Percentiles rank a stretch among this genome's conserved stretches.
phyloP scores from a whole-genome alignment of 2,888 invertebrate species.

The Hecatera dysodea region DNA sequence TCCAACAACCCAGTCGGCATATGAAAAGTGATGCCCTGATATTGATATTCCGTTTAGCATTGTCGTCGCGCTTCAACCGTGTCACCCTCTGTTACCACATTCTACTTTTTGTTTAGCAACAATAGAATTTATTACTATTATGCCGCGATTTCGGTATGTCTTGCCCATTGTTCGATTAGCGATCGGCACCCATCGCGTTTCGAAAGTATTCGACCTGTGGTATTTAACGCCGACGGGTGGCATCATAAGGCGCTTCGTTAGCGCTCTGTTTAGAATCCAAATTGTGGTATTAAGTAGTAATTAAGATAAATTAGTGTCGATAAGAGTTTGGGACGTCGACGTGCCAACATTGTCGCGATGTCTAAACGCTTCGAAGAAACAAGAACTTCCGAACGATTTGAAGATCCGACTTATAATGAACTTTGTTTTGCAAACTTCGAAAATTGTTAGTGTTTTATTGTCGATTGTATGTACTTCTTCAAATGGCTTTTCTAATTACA shows the following conservation, averaged over 20 bases:
- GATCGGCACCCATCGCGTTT: constrained; percentile 80
- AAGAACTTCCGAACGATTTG: constrained; percentile 44
- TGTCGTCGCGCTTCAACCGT: constrained; percentile 77
- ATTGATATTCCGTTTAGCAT: constrained; percentile 78
- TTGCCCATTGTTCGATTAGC: constrained; percentile 86
- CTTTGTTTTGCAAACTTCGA: constrained; percentile 44
- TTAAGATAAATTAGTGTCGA: constrained; percentile 89
- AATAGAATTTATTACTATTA: constrained; percentile 81
- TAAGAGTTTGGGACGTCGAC: constrained; percentile 82
- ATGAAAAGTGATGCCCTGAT: constrained; percentile 76
- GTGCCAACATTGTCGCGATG: constrained; percentile 80
- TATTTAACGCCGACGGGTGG: constrained; percentile 89
- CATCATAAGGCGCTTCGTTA: constrained; percentile 85
- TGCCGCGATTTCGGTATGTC: constrained; percentile 74
- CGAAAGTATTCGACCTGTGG: constrained; percentile 78
- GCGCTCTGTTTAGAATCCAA: constrained; percentile 83
- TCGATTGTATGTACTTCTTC: constrained; percentile 21
- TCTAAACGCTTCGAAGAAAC: constrained; percentile 68
- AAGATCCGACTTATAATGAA: constrained; percentile 54
- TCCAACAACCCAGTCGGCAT: constrained; percentile 63
- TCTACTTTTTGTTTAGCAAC: constrained; percentile 79
- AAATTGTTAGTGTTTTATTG: constrained; percentile 37
- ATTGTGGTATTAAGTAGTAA: constrained; percentile 85
- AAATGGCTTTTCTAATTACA: constrained; percentile 15
- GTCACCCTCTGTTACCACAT: constrained; percentile 76